These are phyloP conservation scores for Iphiclides podalirius DNA, from an alignment of 2,888 invertebrate genomes.

Conservation along the genomic window DNA sequence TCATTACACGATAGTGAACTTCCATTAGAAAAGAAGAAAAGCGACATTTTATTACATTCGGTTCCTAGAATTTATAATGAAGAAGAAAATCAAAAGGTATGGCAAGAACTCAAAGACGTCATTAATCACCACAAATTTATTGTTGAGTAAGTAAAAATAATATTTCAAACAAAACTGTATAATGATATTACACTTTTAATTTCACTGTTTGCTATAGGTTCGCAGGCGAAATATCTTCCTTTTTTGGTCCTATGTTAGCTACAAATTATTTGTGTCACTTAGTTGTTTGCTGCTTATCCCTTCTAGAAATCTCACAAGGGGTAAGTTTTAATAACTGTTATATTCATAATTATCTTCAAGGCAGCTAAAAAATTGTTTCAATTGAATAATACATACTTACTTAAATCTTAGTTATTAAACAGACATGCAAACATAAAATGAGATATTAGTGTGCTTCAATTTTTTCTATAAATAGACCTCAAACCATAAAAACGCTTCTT, in stretches of 20 bases:
- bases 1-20: background rate
- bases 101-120: slow-evolving; percentile 2
- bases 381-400: background rate
- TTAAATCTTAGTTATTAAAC: no score
- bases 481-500: no score
- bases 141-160: slow-evolving; percentile 6
- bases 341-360: no score
- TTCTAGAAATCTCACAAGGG: slow-evolving; percentile 22
- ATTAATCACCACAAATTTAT: slow-evolving; percentile 20
- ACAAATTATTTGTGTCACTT: slow-evolving; percentile 24
- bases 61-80: slow-evolving; percentile 7
- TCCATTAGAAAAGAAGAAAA: background rate
- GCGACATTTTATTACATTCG: background rate
- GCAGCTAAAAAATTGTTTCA: background rate
- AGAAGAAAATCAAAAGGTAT: slow-evolving; percentile 15
- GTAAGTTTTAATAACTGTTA: slow-evolving; percentile 11
- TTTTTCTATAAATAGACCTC: no score
- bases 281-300: slow-evolving; percentile 17
- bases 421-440: no score
- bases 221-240: slow-evolving; percentile 19
- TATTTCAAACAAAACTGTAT: background rate
- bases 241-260: slow-evolving; percentile 23
- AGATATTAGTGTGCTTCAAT: no score
- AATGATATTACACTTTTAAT: background rate
- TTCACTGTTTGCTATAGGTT: slow-evolving; percentile 18